Evolutionary conservation across 35 echinoderm and acorn worm species (phyloP), one percentile per base, ranked within the genome.

Genomic region (Patiria miniata): DNA sequence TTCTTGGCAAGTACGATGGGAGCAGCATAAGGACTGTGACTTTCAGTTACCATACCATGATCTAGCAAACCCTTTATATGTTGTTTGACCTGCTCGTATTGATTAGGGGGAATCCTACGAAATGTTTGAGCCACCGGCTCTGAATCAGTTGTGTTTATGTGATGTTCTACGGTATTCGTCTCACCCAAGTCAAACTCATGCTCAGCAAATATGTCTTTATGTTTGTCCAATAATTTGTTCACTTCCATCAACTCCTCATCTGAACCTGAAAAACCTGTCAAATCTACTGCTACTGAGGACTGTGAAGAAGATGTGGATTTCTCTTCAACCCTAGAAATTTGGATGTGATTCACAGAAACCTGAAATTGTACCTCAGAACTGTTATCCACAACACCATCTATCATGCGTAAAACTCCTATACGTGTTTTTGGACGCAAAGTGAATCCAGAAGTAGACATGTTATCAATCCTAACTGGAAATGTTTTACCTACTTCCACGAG

Each of bases 1-100:
- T 82, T 82, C 78, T 58, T 89, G 15, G 80, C 87, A 33, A 82
- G 61, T n/a, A 89, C 87, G 0, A 89, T 37, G 12, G 87, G 78
- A 22, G 87, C 54, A 2, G 78, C 34, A 44, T 36, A 89, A 0
- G 79, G 87, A n/a, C 47, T 39, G 32, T 51, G n/a, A 10, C 77
- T 81, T 36, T 15, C 40, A 81, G 18, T 8, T 10, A 89, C 37
- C 6, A 89, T n/a, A 37, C 77, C 87, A 39, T 34, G 50, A 26
- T 80, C 39, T 51, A 89, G 9, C 42, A 82, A 52, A 14, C 59
- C 32, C 30, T 60, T 2, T 17, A 89, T 78, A 18, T 82, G 22
- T 22, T 89, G 36, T 39, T 82, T 58, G 32, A 60, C 78, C 32
- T 86, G 54, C 26, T 58, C 83, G 2, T 69, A n/a, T 36, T 60